Conservation (phyloP, 2,888 invertebrate species). For the Catocala fraxini region DNA sequence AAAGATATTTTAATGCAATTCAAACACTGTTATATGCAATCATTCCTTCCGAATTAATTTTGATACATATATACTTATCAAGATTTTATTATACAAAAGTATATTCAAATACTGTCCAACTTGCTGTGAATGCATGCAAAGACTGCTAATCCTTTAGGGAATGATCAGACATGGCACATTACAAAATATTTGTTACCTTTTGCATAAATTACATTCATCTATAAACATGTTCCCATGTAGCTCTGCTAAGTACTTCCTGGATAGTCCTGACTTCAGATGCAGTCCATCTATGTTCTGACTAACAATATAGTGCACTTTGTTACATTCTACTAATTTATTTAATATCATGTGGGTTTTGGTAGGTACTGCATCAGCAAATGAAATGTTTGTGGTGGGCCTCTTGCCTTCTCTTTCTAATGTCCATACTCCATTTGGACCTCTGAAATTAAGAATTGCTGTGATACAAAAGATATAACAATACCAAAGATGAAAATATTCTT, state of each 20-base stretch:
- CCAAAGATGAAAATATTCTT: too few relatives aligned
- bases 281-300: slow-evolving; percentile 99
- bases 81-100: too few relatives aligned
- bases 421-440: slow-evolving; percentile 98
- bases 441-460: slow-evolving; percentile 53
- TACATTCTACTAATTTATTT: slow-evolving; percentile 91
- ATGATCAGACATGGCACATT: too few relatives aligned
- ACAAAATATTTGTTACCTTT: slow-evolving; percentile 83
- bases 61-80: too few relatives aligned
- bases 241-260: slow-evolving; percentile 94
- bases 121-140: too few relatives aligned
- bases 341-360: slow-evolving; percentile 98
- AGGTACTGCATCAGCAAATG: slow-evolving; percentile 96
- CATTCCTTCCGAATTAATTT: too few relatives aligned
- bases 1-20: too few relatives aligned
- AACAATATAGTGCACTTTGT: slow-evolving; percentile 93
- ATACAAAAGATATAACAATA: too few relatives aligned
- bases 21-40: too few relatives aligned
- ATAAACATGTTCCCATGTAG: slow-evolving; percentile 99
- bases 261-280: slow-evolving; percentile 96
- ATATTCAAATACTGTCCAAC: too few relatives aligned
- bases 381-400: slow-evolving; percentile 93
- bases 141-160: too few relatives aligned
- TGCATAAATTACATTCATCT: slow-evolving; percentile 97
- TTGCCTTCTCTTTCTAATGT: slow-evolving; percentile 96